These are phyloP conservation scores for Conomelus anceps DNA, from an alignment of 2,888 invertebrate species.

Conservation along the genomic window DNA sequence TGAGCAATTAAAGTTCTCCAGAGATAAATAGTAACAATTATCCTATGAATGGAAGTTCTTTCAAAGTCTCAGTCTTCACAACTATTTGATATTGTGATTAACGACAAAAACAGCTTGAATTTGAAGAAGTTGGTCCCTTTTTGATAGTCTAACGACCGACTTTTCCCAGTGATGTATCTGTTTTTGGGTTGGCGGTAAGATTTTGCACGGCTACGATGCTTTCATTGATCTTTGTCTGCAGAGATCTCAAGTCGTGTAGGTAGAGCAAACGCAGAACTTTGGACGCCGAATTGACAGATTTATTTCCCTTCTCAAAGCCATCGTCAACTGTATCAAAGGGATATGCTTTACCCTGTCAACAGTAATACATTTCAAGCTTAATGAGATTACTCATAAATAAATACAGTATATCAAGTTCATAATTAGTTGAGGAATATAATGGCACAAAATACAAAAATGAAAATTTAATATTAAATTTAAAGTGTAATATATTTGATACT, in stretches of 20 bases:
- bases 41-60: too few species aligned
- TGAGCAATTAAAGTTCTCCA: background rate
- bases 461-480: too few species aligned
- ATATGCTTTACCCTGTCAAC: constrained; percentile 56
- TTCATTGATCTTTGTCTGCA: constrained; percentile 93
- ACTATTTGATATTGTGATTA: background rate
- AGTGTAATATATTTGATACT: too few species aligned
- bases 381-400: background rate
- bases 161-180: constrained; percentile 88
- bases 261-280: constrained; percentile 73
- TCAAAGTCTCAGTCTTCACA: background rate
- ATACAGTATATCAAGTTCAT: too few species aligned
- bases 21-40: background rate
- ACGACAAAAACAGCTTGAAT: background rate
- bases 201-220: constrained; percentile 86
- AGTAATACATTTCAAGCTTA: constrained; percentile 19
- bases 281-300: constrained; percentile 60
- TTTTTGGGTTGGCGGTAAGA: constrained; percentile 93
- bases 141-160: constrained; percentile 57
- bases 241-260: constrained; percentile 72
- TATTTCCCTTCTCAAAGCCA: constrained; percentile 60
- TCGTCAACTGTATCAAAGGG: constrained; percentile 57
- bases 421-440: too few species aligned
- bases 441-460: too few species aligned
- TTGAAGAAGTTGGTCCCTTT: background rate